phyloP scores from a whole-genome alignment of 2,888 invertebrate genomes.

The Papilio protenor region DNA sequence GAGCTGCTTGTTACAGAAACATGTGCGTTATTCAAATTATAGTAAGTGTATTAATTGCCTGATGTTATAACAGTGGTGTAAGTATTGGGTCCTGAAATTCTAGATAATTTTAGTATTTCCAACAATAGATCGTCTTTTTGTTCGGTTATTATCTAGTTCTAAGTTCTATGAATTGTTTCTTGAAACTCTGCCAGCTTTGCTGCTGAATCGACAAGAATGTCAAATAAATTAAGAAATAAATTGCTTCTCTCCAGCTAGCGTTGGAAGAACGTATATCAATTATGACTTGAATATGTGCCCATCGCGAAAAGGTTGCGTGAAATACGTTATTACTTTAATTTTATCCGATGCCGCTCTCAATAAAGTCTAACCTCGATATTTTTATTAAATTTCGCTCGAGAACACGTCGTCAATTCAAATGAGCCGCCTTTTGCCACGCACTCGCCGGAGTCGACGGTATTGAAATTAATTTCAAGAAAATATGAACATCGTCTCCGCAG shows the following conservation, averaged over 20 bases:
- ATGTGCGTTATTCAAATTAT: not conserved
- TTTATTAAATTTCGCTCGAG: conserved; percentile 40
- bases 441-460: conserved; percentile 34
- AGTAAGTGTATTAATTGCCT: not conserved
- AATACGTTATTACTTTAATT: conserved; percentile 18
- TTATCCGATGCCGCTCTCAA: conserved; percentile 22
- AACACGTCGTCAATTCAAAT: conserved; percentile 32
- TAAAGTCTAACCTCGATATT: conserved; percentile 36
- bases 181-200: conserved; percentile 26
- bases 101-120: too few relatives aligned
- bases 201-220: conserved; percentile 13
- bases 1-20: not conserved
- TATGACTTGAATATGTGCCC: conserved; percentile 13
- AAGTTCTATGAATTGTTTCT: conserved; percentile 29
- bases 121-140: not conserved
- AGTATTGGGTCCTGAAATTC: too few relatives aligned
- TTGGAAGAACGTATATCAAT: not conserved
- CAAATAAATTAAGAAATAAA: conserved; percentile 24
- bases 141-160: conserved; percentile 3
- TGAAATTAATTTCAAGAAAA: conserved; percentile 41
- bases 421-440: conserved; percentile 20
- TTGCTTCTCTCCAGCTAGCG: not conserved
- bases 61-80: not conserved
- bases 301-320: conserved; percentile 6
- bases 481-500: conserved; percentile 7